Percentiles rank a stretch among this genome's conserved stretches.
These are phyloP conservation scores for Otocyon megalotis DNA, from an alignment of 2,113 vertebrate species.

Conservation along the genomic window DNA sequence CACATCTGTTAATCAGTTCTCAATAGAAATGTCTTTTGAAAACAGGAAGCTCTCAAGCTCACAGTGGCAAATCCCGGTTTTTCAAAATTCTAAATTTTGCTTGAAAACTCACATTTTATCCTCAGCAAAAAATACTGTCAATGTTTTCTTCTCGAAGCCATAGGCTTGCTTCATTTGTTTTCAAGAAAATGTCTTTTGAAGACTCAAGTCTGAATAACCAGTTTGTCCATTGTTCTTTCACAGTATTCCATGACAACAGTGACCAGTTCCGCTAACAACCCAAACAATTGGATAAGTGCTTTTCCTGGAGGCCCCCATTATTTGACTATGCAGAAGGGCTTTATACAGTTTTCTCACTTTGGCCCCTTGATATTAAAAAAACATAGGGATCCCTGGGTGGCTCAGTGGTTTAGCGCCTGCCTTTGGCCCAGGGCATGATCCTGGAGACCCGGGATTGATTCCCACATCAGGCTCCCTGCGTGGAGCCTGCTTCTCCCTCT, in stretches of 20 bases:
- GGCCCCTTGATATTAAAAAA: background rate
- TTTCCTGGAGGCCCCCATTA: background rate
- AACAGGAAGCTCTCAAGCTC: background rate
- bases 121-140: background rate
- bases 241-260: background rate
- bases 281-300: rapidly evolving
- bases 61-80: background rate
- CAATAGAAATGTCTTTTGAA: background rate
- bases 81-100: background rate
- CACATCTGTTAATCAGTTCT: background rate
- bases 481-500: too few species aligned
- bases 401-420: too few species aligned
- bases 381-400: too few species aligned
- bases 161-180: background rate
- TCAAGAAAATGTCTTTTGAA: slow-evolving; percentile 33
- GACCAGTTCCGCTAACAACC: background rate
- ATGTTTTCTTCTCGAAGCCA: background rate
- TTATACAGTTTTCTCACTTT: background rate
- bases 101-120: background rate
- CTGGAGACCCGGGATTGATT: too few species aligned
- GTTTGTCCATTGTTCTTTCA: background rate
- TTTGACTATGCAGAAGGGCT: background rate
- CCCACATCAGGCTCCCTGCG: too few species aligned
- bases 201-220: background rate
- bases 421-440: too few species aligned